Evolutionary conservation across 2,888 invertebrate species (phyloP).

Genomic region (Melinaea marsaeus): DNA sequence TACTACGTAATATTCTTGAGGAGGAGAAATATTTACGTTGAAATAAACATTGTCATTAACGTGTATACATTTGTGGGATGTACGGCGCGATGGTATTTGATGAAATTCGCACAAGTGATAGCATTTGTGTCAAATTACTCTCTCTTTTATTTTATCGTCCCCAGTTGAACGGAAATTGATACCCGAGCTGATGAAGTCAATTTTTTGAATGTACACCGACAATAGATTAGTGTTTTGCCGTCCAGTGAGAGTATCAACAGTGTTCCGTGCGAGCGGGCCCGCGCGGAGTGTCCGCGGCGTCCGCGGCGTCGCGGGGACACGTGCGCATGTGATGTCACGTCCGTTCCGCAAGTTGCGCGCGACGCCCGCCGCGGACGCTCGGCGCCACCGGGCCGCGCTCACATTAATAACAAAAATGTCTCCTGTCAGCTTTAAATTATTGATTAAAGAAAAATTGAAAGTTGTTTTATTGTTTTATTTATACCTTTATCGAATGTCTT

Average conservation of each 20-base stretch:
- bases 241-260: conserved; percentile 27
- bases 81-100: conserved; percentile 13
- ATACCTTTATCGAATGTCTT: too few relatives aligned
- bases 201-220: conserved; percentile 33
- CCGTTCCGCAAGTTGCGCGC: conserved; percentile 9
- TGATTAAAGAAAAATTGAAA: conserved; percentile 75
- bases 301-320: not conserved
- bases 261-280: conserved; percentile 14
- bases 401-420: conserved; percentile 56
- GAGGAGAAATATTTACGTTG: conserved; percentile 54
- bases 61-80: conserved; percentile 39
- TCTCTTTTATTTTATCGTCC: conserved; percentile 53
- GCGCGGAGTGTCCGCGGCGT: conserved; percentile 23
- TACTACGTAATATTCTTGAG: conserved; percentile 56
- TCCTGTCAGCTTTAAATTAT: conserved; percentile 77
- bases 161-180: conserved; percentile 8
- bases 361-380: too few relatives aligned
- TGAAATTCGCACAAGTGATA: conserved; percentile 47
- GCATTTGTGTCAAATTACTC: conserved; percentile 48
- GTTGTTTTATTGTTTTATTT: conserved; percentile 55
- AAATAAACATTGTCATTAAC: conserved; percentile 47
- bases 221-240: conserved; percentile 41
- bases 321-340: conserved; percentile 48
- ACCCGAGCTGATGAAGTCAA: conserved; percentile 21
- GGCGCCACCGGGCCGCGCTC: conserved; percentile 35